Evolutionary conservation across 2,888 invertebrate genomes (phyloP), one percentile per base, ranked within the genome.

Genomic region (Fragum fragum): DNA sequence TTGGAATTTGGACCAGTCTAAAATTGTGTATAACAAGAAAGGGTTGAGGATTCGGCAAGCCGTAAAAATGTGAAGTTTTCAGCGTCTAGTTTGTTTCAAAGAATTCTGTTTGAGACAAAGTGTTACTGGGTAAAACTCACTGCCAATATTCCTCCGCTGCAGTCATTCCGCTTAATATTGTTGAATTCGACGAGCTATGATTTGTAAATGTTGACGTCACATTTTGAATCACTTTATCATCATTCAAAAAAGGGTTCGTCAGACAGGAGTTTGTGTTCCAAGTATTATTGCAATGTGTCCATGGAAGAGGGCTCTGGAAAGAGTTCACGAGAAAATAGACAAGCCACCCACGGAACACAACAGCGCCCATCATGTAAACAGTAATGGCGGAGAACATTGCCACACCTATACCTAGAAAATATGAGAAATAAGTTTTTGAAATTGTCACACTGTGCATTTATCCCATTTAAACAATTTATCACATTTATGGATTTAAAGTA

Each of bases 251-350:
- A 6, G 61, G 29, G 18, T 61, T 61, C 18, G 32, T 26, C 26
- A 42, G 95, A 77, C 95, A 95, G 76, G 90, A 88, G 2, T 79
- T 74, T 0, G 93, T 92, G 89, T 95, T 95, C 95, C 94, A 95
- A 1, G 85, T 72, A 73, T 94, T 92, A 63, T 90, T 89, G 83
- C 95, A 95, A 59, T 73, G 86, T n/a, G 92, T 90, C 95, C 95
- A 95, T 1, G 95, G 95, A 21, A 94, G 89, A 29, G 89, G 87
- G 1, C 81, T 55, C 6, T 88, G 81, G 82, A 95, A 93, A 11
- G 94, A 94, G 28, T 91, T 87, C 47, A 94, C 76, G 55, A 94
- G 86, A 86, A 92, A 94, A 83, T 93, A 76, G 16, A 79, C 39
- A 3, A 83, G 69, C 83, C 83, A 83, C 29, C 76, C 73, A 6